These are phyloP conservation scores for Mythimna ferrago DNA, from an alignment of 2,888 invertebrate species.

Conservation along the genomic window DNA sequence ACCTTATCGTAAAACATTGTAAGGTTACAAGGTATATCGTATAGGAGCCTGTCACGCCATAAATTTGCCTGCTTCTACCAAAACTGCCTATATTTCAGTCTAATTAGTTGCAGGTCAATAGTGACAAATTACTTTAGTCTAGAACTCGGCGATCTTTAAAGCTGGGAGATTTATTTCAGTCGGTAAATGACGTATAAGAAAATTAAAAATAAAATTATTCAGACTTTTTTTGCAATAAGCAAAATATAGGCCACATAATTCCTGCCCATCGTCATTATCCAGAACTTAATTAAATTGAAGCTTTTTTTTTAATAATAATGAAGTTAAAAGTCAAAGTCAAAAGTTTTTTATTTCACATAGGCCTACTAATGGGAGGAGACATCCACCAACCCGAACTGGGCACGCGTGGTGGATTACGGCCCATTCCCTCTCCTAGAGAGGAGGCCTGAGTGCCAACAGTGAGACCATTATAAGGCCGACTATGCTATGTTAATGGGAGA, in stretches of 20 bases:
- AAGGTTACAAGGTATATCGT: slow-evolving; percentile 16
- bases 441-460: too few species aligned
- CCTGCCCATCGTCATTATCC: too few species aligned
- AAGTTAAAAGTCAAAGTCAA: too few species aligned
- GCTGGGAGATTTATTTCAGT: background rate
- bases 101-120: slow-evolving; percentile 18
- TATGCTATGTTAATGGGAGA: too few species aligned
- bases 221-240: background rate
- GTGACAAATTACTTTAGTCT: slow-evolving; percentile 10
- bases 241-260: background rate
- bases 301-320: background rate
- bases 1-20: slow-evolving; percentile 14
- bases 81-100: slow-evolving; percentile 17
- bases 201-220: background rate
- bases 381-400: too few species aligned
- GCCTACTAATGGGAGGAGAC: too few species aligned
- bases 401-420: too few species aligned
- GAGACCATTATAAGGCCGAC: too few species aligned
- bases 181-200: background rate
- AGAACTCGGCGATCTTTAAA: background rate
- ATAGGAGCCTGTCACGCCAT: slow-evolving; percentile 3
- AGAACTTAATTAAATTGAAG: background rate
- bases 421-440: too few species aligned
- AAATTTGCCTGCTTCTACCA: slow-evolving; percentile 17
- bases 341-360: too few species aligned